Evolutionary conservation across 2,888 invertebrate species (phyloP), one percentile per base, ranked within the genome.

Genomic region (Sussaba pulchella): DNA sequence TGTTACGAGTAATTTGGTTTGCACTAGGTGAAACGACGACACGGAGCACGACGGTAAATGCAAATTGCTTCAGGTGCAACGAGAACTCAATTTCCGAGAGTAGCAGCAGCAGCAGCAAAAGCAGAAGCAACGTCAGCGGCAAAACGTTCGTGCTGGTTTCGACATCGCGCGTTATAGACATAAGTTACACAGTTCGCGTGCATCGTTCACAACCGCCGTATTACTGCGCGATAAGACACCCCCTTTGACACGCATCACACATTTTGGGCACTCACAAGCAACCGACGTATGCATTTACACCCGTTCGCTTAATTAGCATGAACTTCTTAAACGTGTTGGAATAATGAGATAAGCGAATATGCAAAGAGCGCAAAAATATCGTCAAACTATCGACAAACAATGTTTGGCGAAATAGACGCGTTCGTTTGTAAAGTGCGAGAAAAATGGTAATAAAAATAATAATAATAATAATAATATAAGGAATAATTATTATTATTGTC

Each of bases 41-140:
- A n/a, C 59, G 47, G 43, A 78, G 9, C 31, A 47, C 71, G 59
- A 50, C 17, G 69, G 74, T 47, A 59, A 74, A 79, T 79, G 78
- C 64, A 74, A 79, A 79, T 79, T 74, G 78, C 78, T 74, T 79
- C 74, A 74, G 74, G 78, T 74, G 74, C 78, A 79, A 70, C 74
- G 70, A 79, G 57, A 47, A 70, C 70, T 74, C 74, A 79, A 70
- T 74, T 79, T 74, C 78, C 74, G 64, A 74, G 74, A 57, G 70
- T 64, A 70, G 54, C 31, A 43, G 64, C 70, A 57, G 57, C 57
- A 57, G 31, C 36, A 57, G 57, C 17, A 14, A 26, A 26, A 54
- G 14, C 54, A 26, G 31, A 3, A 26, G 19, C 45, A 45, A 3
- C 45, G 4, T 9, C 24, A 52, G 24, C 52, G 9, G 50, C 24